Percentiles rank a stretch among this genome's conserved stretches.
Conservation (phyloP, 1,140 invertebrate species). For the Paracyclopina nana region DNA sequence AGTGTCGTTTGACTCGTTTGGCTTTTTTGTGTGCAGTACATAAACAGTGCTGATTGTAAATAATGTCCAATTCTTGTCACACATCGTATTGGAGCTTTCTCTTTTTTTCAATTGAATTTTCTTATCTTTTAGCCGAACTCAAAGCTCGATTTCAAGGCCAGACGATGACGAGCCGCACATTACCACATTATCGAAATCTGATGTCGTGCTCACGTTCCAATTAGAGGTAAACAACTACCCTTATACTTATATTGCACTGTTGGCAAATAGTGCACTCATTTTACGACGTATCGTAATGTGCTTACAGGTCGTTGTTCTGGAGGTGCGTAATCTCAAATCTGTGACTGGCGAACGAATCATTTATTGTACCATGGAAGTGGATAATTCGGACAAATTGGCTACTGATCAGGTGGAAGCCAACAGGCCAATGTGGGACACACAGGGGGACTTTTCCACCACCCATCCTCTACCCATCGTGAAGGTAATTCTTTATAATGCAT, state of each 20-base stretch:
- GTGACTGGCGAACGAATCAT: conserved; percentile 90
- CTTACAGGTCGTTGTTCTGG: conserved; percentile 89
- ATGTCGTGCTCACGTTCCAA: conserved; percentile 88
- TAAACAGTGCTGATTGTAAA: too few relatives aligned
- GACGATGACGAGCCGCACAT: conserved; percentile 75
- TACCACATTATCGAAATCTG: conserved; percentile 78
- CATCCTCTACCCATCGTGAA: conserved; percentile 91
- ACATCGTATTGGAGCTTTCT: too few relatives aligned
- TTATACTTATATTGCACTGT: neutral
- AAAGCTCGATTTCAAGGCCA: conserved; percentile 76
- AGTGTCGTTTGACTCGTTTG: too few relatives aligned
- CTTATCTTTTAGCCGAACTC: conserved; percentile 43
- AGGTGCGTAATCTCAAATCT: conserved; percentile 93
- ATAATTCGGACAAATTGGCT: conserved; percentile 70
- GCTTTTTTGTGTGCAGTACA: too few relatives aligned
- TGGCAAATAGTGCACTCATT: conserved; percentile 14
- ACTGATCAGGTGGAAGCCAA: conserved; percentile 98
- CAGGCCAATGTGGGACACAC: conserved; percentile 94
- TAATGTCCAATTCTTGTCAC: too few relatives aligned
- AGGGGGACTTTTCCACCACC: conserved; percentile 95
- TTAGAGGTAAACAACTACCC: conserved; percentile 50
- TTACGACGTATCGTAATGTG: conserved; percentile 22
- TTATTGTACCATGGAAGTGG: conserved; percentile 99
- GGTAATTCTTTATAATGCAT: conserved; percentile 39
- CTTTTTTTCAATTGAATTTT: too few relatives aligned